Evolutionary conservation across 1,140 invertebrate species (phyloP), one percentile per base, ranked within the genome.

Genomic region (Nasonia longicornis): DNA sequence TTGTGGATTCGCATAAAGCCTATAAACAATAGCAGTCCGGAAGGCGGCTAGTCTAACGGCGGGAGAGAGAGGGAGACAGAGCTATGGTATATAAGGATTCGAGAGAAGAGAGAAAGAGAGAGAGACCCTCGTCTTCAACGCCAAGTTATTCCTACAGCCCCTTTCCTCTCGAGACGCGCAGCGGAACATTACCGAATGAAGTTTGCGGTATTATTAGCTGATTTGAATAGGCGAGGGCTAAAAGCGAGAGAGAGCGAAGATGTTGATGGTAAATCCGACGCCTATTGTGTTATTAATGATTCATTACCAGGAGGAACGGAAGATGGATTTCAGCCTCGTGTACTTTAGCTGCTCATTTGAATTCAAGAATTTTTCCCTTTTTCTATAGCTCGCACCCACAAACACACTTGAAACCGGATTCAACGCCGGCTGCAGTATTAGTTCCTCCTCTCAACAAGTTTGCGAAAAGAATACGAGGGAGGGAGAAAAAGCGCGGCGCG

Each of bases 121-220:
- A 58, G 52, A 58, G 20, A 58, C 52, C 52, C 52, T 58, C 52
- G 52, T 58, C 52, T 58, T 58, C 52, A 58, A 58, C 52, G 52
- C 52, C 20, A 58, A 58, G 52, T 58, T 58, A 58, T 58, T n/a
- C 52, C 52, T 58, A 7, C 52, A 7, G 52, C 16, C 52, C 52
- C 52, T 58, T 58, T 58, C 52, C 52, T 58, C 52, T 58, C 52
- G 81, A 81, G 64, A 74, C 78, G 16, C 75, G 67, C 74, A 73
- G 82, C 69, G 78, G 72, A 79, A 82, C 72, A 77, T 52, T n/a
- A 35, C 58, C 71, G 80, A 77, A 81, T 80, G 80, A 84, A 84
- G 78, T 72, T 72, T 42, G 69, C 64, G 35, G 58, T 70, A 66
- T 79, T 84, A 29, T 69, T 77, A 22, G 81, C 66, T 58, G 70